Percentiles rank a stretch among this genome's conserved stretches.
Evolutionary conservation across 2,797 vertebrate species (phyloP).

Genomic region (Leptodactylus fallax): DNA sequence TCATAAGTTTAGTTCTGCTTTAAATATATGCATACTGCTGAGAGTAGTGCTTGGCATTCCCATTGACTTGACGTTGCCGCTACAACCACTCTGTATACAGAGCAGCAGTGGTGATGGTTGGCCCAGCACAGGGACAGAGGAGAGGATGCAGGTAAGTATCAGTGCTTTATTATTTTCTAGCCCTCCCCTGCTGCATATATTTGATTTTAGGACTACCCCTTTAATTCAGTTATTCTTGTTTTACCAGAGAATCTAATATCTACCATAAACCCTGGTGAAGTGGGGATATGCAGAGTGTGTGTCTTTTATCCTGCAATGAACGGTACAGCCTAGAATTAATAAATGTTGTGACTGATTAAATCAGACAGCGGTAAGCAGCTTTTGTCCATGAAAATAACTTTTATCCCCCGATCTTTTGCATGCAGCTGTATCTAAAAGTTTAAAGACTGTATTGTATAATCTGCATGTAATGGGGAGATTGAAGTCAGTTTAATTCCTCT

Average conservation of each 20-base stretch:
- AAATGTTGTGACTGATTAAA: constrained; percentile 67
- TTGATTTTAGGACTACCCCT: not conserved
- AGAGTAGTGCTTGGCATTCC: no score
- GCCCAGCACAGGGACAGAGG: no score
- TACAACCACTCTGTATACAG: no score
- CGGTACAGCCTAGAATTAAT: constrained; percentile 54
- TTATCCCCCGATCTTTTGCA: constrained; percentile 64
- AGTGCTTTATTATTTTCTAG: not conserved
- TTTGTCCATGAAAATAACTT: constrained; percentile 65
- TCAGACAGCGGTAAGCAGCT: constrained; percentile 60
- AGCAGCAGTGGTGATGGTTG: no score
- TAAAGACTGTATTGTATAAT: constrained; percentile 40
- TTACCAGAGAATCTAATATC: not conserved
- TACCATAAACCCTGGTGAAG: no score
- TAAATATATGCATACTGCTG: no score
- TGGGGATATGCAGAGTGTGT: not conserved
- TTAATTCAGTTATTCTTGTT: not conserved
- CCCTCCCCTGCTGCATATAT: no score
- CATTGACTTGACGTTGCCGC: no score
- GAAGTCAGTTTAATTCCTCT: constrained; percentile 9
- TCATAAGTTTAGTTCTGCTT: no score
- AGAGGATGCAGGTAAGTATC: no score
- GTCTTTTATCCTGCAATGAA: constrained; percentile 3
- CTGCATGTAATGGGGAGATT: constrained; percentile 57
- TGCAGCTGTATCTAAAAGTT: constrained; percentile 51